A percentile compares a stretch with the other conserved stretches of the same genome.
phyloP scores from a whole-genome alignment of 2,113 vertebrate genomes.

The Corythoichthys intestinalis region DNA sequence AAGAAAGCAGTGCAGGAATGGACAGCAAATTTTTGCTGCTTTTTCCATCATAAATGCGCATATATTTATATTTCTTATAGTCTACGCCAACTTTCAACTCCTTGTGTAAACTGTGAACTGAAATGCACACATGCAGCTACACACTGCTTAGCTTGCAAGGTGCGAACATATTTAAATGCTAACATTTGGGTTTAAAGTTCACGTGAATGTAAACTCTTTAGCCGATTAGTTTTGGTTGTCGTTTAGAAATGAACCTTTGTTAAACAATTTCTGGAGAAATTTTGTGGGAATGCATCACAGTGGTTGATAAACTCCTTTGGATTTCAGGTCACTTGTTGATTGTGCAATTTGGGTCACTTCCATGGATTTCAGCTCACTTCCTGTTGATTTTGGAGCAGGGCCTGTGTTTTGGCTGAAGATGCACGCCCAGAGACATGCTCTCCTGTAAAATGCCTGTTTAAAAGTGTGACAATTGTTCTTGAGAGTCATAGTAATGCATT shows the following conservation, averaged over 20 bases:
- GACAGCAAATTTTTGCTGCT: slow-evolving; percentile 1
- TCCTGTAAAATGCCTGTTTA: too few species aligned
- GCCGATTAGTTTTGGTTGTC: slow-evolving; percentile 1
- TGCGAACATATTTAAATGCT: background rate
- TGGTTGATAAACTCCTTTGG: too few species aligned
- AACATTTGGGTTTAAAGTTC: background rate
- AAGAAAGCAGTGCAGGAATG: slow-evolving; percentile 11
- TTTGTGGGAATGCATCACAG: too few species aligned
- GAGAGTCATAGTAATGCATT: too few species aligned
- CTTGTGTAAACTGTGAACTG: background rate
- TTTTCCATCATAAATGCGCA: background rate
- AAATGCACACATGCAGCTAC: background rate
- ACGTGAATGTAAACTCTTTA: background rate
- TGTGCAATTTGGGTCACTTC: too few species aligned
- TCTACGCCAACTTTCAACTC: background rate
- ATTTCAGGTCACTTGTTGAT: too few species aligned
- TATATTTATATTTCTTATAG: slow-evolving; percentile 18
- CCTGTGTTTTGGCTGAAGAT: too few species aligned
- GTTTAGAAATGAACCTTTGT: background rate
- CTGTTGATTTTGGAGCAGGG: too few species aligned
- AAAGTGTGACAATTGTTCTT: too few species aligned
- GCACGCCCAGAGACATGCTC: too few species aligned
- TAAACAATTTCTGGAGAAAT: too few species aligned
- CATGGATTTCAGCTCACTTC: too few species aligned
- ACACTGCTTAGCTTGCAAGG: background rate